phyloP scores from a whole-genome alignment of 2,797 vertebrate genomes.

The Amblyopsis hoosieri region DNA sequence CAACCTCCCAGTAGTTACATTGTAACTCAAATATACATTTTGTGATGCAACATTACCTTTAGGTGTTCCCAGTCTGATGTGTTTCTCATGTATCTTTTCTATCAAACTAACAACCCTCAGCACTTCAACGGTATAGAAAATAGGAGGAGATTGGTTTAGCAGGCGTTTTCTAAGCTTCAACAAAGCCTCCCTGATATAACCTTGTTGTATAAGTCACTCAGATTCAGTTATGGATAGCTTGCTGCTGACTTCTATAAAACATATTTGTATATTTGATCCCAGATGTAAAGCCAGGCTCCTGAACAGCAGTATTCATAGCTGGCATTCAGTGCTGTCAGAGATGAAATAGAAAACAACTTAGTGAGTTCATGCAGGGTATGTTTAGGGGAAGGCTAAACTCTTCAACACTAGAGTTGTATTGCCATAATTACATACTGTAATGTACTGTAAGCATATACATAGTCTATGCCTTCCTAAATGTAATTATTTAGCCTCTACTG shows the following conservation, averaged over 20 bases:
- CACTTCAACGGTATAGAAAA: constrained; percentile 13
- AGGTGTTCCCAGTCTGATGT: too few species aligned
- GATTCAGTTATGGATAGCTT: constrained; percentile 59
- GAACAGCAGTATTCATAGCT: constrained; percentile 67
- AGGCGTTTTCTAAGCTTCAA: constrained; percentile 37
- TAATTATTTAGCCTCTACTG: constrained; percentile 56
- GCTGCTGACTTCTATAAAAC: constrained; percentile 69
- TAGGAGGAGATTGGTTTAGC: constrained; percentile 26
- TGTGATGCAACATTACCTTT: too few species aligned
- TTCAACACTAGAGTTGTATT: constrained; percentile 41
- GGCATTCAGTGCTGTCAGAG: constrained; percentile 59
- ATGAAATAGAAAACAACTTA: constrained; percentile 61
- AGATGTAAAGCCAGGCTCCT: constrained; percentile 60
- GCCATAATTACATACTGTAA: background rate
- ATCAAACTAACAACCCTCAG: too few species aligned
- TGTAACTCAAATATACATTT: too few species aligned
- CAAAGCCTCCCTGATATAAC: constrained; percentile 61
- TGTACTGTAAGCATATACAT: background rate
- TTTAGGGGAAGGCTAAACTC: constrained; percentile 48
- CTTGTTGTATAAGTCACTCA: constrained; percentile 67
- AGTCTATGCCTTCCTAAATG: constrained; percentile 27
- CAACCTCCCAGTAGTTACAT: too few species aligned
- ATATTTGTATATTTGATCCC: constrained; percentile 75
- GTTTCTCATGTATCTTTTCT: too few species aligned
- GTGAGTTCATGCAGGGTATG: constrained; percentile 56